Evolutionary conservation across 1,140 invertebrate genomes (phyloP).

Genomic region (Heliconius nattereri): DNA sequence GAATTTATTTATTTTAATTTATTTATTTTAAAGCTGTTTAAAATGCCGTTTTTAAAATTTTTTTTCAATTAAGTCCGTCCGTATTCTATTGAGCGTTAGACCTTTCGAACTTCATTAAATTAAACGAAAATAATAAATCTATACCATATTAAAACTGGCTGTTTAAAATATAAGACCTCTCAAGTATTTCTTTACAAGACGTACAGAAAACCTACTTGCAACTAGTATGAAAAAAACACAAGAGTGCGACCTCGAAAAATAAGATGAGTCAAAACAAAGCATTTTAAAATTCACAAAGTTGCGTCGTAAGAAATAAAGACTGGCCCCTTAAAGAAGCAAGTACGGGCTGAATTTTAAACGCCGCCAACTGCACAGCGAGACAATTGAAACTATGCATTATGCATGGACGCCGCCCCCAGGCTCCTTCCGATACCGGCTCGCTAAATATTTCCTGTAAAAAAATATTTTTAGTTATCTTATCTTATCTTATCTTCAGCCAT

Average conservation of each 20-base stretch:
- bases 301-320: conserved; percentile 38
- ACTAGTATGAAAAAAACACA: conserved; percentile 3
- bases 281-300: conserved; percentile 31
- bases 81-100: too few species aligned
- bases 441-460: conserved; percentile 50
- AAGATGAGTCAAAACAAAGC: conserved; percentile 29
- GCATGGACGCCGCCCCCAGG: conserved; percentile 51
- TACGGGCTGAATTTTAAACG: conserved; percentile 59
- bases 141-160: neutral
- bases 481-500: neutral
- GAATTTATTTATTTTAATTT: too few species aligned
- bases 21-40: conserved; percentile 19
- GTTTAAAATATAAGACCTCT: neutral
- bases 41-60: conserved; percentile 15
- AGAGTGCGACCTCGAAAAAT: conserved; percentile 25
- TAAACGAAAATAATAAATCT: neutral
- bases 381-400: conserved; percentile 66
- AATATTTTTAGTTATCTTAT: conserved; percentile 20
- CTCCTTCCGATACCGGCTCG: conserved; percentile 45
- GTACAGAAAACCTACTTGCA: conserved; percentile 3
- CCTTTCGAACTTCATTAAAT: too few species aligned
- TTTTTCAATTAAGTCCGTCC: neutral
- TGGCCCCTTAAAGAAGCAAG: conserved; percentile 35
- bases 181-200: neutral
- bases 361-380: conserved; percentile 52